Evolutionary conservation across 53 echinoderm and acorn worm species (phyloP).

Genomic region (Henricia sp.): DNA sequence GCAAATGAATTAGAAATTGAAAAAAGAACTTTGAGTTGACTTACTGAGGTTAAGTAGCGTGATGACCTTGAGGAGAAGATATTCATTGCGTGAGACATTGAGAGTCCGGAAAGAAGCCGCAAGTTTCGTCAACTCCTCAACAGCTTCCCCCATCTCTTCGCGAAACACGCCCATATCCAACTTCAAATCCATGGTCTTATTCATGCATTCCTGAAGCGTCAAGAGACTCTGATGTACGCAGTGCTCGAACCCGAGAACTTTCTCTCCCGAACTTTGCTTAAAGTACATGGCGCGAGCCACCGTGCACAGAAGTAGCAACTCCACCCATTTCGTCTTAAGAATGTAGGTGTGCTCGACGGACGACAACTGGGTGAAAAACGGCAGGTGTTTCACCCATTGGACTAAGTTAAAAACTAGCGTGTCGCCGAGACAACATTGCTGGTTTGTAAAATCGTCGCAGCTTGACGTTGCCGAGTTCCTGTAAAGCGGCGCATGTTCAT

Average conservation of each 20-base stretch:
- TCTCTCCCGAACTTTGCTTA: conserved; percentile 76
- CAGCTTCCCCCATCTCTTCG: conserved; percentile 98
- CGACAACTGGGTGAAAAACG: conserved; percentile 95
- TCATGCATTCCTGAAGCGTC: conserved; percentile 98
- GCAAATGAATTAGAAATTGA: too few relatives aligned
- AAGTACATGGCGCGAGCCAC: conserved; percentile 97
- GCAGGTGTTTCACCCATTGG: conserved; percentile 99
- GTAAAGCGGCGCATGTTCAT: neutral
- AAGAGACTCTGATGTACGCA: conserved; percentile 90
- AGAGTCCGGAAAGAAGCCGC: conserved; percentile 94
- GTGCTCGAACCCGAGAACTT: conserved; percentile 95
- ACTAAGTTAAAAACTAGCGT: conserved; percentile 95
- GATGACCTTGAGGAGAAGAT: conserved; percentile 95
- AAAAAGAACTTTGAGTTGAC: neutral
- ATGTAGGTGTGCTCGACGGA: conserved; percentile 96
- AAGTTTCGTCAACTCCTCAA: conserved; percentile 93
- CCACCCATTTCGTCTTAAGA: conserved; percentile 98
- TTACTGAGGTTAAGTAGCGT: conserved; percentile 90
- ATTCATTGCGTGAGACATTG: conserved; percentile 92
- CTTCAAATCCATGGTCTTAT: conserved; percentile 94
- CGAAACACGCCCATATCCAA: conserved; percentile 98
- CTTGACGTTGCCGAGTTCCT: neutral
- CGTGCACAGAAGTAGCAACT: conserved; percentile 90
- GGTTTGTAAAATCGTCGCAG: conserved; percentile 77
- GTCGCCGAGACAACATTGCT: conserved; percentile 90